Evolutionary conservation across 2,113 vertebrate species (phyloP), one percentile per base, ranked within the genome.

Genomic region (Orthonyx spaldingii): DNA sequence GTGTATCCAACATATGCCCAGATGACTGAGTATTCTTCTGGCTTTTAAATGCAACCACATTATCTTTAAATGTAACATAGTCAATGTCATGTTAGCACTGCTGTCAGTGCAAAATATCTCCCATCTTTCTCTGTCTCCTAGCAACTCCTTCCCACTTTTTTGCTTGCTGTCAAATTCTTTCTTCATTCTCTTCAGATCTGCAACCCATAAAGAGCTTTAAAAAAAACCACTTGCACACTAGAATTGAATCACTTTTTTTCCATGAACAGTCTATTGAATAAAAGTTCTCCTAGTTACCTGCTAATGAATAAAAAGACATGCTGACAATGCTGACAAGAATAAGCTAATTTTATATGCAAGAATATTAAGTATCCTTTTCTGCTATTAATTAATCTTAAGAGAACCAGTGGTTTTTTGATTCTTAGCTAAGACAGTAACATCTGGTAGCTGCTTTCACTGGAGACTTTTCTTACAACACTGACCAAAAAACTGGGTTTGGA

Each of bases 141-240:
- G 94, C 91, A 96, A 96, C 94, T 27, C 37, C 85, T 94, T 96
- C 64, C 68, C 85, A 94, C 82, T 68, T 93, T 87, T 93, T 86
- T 80, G 39, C 52, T 76, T 81, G 60, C 79, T 94, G 93, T 91
- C 90, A 96, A 70, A 83, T 83, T 85, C 63, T 93, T 95, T 78
- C 64, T 96, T 83, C 70, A 72, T 90, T 93, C 57, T 80, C 35
- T 80, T 46, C 55, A 80, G 60, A 70, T 70, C 72, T 65, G 50
- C 59, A 92, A 50, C 59, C 83, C 79, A 78, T 87, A 78, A 86
- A 93, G 39, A 86, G 68, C 68, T 95, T 88, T 93, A 37, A 63
- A 78, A 85, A 68, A 64, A 68, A 84, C 6, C 74, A 77, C 30
- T 85, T 85, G 21, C 42, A 69, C 39, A 53, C 24, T 79, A 57